Base-by-base conservation (phyloP, 2,113 vertebrate species). In the Ailurus styani region DNA sequence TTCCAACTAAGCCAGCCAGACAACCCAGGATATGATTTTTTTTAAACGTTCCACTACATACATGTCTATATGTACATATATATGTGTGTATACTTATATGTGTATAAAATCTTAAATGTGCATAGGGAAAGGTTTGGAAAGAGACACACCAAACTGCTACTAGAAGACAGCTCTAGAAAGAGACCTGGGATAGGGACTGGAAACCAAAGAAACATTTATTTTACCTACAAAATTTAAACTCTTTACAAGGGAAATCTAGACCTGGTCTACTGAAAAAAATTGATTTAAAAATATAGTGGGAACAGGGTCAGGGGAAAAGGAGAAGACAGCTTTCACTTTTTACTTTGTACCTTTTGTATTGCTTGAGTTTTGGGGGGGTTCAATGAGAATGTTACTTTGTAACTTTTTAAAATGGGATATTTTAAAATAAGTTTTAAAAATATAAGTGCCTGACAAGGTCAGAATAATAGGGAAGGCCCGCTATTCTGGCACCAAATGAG, bases 241-340 rank as follows among this genome's bases (percentile, higher is more conserved):
- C 40, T 75, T 84, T 42, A 84, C 45, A 79, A 55, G 52, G 21
- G 60, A 93, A 88, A 96, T 42, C 62, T 60, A 93, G 60, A 50
- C 29, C 3, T 29, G 10, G 54, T 64, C n/a, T 45, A 55, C n/a
- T 21, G 13, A 70, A 52, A 11, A 6, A 57, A 23, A 68, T 75
- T 72, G 54, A 72, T 72, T 91, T 88, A 45, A 47, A 75, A 75
- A 45, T 29, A 47, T 45, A 75, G 21, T 29, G 23, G 73, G 37
- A 68, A 78, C 6, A 50, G 57, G 9, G 7, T 14, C 31, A 77
- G 79, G 15, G 29, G 31, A 68, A 31, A 72, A 47, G 21, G n/a
- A 77, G 9, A 87, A 77, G 25, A 95, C 57, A 87, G 52, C 14
- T 27, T 86, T 62, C 27, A 57, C 1, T 84, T 89, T 93, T 93